phyloP scores from a whole-genome alignment of 1,140 invertebrate genomes.

The Glossosoma conforme region DNA sequence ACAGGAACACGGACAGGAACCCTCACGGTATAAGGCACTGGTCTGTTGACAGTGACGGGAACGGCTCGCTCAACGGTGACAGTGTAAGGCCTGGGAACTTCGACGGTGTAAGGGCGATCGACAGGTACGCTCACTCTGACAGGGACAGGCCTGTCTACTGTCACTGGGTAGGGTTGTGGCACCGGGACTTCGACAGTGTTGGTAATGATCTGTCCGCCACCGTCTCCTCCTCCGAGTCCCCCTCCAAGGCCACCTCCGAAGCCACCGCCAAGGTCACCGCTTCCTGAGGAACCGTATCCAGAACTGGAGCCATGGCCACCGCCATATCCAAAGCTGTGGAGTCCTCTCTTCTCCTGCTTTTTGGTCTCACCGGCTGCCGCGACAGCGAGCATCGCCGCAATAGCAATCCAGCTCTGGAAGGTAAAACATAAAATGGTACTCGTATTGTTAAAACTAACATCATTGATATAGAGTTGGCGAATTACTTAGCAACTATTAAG shows the following conservation, averaged over 20 bases:
- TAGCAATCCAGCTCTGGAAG: no score
- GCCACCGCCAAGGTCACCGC: slow-evolving; percentile 21
- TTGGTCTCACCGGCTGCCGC: no score
- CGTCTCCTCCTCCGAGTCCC: background rate
- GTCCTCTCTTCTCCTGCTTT: no score
- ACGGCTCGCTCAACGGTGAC: slow-evolving; percentile 48
- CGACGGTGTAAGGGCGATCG: slow-evolving; percentile 52
- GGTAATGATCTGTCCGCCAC: slow-evolving; percentile 33
- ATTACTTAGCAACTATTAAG: no score
- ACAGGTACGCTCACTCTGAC: slow-evolving; percentile 39
- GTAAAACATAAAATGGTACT: no score
- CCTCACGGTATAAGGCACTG: slow-evolving; percentile 48
- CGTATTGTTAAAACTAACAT: no score
- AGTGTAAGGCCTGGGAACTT: slow-evolving; percentile 49
- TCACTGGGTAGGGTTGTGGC: slow-evolving; percentile 39
- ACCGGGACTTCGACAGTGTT: slow-evolving; percentile 36
- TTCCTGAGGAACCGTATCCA: slow-evolving; percentile 22
- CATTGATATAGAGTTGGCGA: no score
- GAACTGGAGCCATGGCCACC: slow-evolving; percentile 9
- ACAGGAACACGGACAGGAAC: slow-evolving; percentile 52
- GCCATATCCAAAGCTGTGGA: background rate
- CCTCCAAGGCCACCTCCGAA: slow-evolving; percentile 15
- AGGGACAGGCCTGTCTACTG: slow-evolving; percentile 37
- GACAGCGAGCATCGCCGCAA: no score
- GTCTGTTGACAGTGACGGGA: slow-evolving; percentile 45